Evolutionary conservation across 2,797 vertebrate species (phyloP), one percentile per base, ranked within the genome.

Genomic region (Centroberyx gerrardi): DNA sequence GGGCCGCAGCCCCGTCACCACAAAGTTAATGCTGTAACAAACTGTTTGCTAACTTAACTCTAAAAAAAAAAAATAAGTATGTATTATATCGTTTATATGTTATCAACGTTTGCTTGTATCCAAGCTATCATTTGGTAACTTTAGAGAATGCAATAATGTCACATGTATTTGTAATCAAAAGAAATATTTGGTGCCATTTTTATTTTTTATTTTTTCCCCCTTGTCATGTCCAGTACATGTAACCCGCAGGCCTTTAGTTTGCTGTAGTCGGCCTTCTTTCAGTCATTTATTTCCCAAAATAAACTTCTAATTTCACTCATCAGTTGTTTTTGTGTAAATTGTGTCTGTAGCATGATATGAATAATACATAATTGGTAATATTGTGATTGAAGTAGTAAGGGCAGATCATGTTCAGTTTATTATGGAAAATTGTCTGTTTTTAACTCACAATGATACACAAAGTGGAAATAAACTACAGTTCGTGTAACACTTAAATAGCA

Each of bases 21-120:
- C 80, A 52, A 48, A 52, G 77, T 80, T 83, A 68, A 87, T 72
- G 88, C 89, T 88, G 85, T 84, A 91, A 81, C 83, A 86, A 88
- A 82, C 73, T 54, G 68, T 78, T 54, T 60, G 73, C 85, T 88
- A 72, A 83, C 77, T 88, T 87, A 87, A 91, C 81, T 85, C 87
- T 72, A 65, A 84, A 80, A 77, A 59, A 78, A 40, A 22, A 22
- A 22, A 22, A 22, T 3, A 44, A 72, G 78, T 72, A 69, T 94
- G 88, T 93, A 94, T 92, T 87, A 90, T 93, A 93, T 84, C 87
- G 89, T 94, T 90, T 87, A 90, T 94, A 93, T 49, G 72, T 92
- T 85, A 82, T 87, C 87, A 80, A 77, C 82, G 63, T 78, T 76
- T 44, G 76, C 87, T 90, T 87, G 62, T 80, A 33, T 82, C 88